Evolutionary conservation across 2,113 vertebrate species (phyloP).

Genomic region (Actenoides hombroni): DNA sequence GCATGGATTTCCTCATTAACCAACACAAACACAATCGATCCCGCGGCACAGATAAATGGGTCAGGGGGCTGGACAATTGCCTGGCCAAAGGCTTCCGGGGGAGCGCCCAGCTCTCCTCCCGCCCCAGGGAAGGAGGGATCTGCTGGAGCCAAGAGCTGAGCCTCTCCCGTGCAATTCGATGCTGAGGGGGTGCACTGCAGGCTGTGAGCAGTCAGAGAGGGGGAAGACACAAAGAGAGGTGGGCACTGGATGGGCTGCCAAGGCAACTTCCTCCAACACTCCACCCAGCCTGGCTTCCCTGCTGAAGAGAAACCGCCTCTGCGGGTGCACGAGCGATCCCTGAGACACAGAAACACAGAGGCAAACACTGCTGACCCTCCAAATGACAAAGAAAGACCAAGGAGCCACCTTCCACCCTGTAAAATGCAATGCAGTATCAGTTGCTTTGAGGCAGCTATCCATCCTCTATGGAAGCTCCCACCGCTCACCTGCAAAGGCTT

Average conservation of each 20-base stretch:
- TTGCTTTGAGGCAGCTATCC: neutral
- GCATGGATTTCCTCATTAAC: conserved; percentile 77
- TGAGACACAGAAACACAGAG: neutral
- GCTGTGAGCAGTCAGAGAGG: neutral
- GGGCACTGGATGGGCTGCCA: neutral
- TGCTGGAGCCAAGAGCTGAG: neutral
- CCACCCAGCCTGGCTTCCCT: neutral
- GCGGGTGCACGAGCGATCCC: accelerated
- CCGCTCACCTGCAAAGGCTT: conserved; percentile 91
- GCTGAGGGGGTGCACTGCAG: neutral
- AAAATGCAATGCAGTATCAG: accelerated
- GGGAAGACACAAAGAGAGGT: neutral
- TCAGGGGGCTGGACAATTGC: neutral
- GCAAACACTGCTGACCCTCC: neutral
- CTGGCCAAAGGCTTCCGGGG: neutral
- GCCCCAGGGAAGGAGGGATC: neutral
- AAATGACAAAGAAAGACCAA: neutral
- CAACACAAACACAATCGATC: conserved; percentile 74
- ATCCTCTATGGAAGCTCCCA: neutral
- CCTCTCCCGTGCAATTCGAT: neutral
- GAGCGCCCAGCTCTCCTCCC: neutral
- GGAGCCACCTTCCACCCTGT: neutral
- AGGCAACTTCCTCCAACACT: neutral
- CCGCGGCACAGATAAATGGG: conserved; percentile 51
- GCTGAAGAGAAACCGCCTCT: neutral